These are phyloP conservation scores for Andrena marginata DNA, from an alignment of 2,888 invertebrate species.

Conservation along the genomic window DNA sequence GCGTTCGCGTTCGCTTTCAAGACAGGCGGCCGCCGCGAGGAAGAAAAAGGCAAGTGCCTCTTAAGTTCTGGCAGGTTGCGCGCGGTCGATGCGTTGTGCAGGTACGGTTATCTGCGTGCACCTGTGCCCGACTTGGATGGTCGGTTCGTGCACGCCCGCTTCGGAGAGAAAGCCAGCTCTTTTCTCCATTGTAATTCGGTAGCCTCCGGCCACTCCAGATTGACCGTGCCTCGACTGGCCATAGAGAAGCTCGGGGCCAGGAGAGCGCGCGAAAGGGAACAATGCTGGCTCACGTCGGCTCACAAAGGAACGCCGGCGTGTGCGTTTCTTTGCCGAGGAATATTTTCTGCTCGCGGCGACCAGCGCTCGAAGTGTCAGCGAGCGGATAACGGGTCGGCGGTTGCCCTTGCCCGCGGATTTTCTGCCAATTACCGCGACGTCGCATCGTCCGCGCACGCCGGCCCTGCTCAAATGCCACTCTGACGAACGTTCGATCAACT, in stretches of 20 bases:
- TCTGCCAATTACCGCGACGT: slow-evolving; percentile 36
- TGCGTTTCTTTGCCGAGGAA: slow-evolving; percentile 19
- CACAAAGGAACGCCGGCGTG: slow-evolving; percentile 24
- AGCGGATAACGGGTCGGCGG: slow-evolving; percentile 23
- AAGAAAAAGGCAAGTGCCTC: background rate
- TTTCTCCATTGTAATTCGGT: slow-evolving; percentile 67
- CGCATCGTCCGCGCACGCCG: background rate
- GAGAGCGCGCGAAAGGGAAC: slow-evolving; percentile 50
- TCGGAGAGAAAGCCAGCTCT: slow-evolving; percentile 59
- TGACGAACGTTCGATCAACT: slow-evolving; percentile 5
- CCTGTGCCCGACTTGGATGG: slow-evolving; percentile 46
- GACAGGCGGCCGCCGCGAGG: background rate
- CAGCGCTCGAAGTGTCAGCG: slow-evolving; percentile 26
- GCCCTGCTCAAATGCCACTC: background rate
- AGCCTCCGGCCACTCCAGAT: slow-evolving; percentile 59
- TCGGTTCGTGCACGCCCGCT: slow-evolving; percentile 17
- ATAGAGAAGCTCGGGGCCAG: slow-evolving; percentile 11
- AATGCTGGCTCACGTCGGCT: slow-evolving; percentile 49
- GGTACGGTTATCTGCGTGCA: slow-evolving; percentile 48
- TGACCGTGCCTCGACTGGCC: slow-evolving; percentile 56
- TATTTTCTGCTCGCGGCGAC: slow-evolving; percentile 25
- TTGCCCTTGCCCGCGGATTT: slow-evolving; percentile 20
- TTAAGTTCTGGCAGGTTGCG: slow-evolving; percentile 6
- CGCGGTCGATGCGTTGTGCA: slow-evolving; percentile 9
- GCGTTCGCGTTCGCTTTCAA: background rate